A percentile compares a stretch with the other conserved stretches of the same genome.
phyloP scores from a whole-genome alignment of 2,113 vertebrate species.

The Callithrix jacchus region DNA sequence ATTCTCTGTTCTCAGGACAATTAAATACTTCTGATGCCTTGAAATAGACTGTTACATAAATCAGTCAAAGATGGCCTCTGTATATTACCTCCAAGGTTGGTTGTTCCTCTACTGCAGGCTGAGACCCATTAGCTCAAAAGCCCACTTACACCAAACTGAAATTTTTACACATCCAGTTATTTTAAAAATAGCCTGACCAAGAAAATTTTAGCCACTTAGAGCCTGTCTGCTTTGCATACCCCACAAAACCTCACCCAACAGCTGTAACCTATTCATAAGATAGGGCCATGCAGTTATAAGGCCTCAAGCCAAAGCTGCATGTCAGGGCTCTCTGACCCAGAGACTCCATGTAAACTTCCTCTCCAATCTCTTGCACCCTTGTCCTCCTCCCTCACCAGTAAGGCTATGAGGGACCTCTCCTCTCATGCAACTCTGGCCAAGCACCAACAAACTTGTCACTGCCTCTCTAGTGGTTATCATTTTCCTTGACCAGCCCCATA shows the following conservation, averaged over 20 bases:
- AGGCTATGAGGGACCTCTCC: background rate
- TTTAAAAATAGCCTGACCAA: background rate
- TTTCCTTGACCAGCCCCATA: background rate
- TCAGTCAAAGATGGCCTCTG: background rate
- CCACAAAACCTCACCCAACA: background rate
- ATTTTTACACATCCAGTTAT: background rate
- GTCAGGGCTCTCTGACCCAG: background rate
- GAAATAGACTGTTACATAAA: background rate
- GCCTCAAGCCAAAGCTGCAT: too few species aligned
- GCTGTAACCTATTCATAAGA: background rate
- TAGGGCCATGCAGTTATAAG: background rate
- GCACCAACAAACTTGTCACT: background rate
- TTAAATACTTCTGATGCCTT: background rate
- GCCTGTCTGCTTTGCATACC: background rate
- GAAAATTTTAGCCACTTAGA: background rate
- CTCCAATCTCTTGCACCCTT: background rate
- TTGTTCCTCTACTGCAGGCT: constrained; percentile 6
- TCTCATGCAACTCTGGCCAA: background rate
- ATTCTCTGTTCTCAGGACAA: background rate
- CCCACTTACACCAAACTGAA: background rate
- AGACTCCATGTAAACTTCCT: background rate
- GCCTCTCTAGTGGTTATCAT: background rate
- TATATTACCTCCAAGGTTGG: background rate
- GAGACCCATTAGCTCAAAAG: background rate
- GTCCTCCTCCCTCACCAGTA: background rate